Evolutionary conservation across 1,140 invertebrate genomes (phyloP), one percentile per base, ranked within the genome.

Genomic region (Megalopta genalis): DNA sequence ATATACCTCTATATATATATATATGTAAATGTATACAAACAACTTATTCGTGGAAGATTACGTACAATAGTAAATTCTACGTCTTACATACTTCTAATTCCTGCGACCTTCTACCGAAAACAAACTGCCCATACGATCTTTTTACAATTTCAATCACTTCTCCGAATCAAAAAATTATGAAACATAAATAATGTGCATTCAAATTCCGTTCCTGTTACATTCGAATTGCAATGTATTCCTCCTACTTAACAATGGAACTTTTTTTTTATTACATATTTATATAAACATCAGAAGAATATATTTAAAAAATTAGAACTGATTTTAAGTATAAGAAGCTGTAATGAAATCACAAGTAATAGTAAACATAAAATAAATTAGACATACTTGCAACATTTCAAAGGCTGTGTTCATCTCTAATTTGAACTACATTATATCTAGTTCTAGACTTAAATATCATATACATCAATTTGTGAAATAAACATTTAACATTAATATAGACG

Each of bases 231-330:
- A 65, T 52, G 8, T 49, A 27, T 72, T 81, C 81, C 18, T 72
- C 12, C 82, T 85, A 81, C 25, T 77, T 81, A 77, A 85, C 71
- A 84, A 70, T 59, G 46, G 57, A 81, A 85, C 64, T 63, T 27
- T 57, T 77, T 57, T 83, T 46, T 46, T 46, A 14, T 1, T 46
- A 46, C 42, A 46, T 46, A 46, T 12, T 12, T 46, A 10, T 74
- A 76, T 65, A 59, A 59, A 64, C 68, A 39, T 84, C 10, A 65
- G n/a, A 59, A 60, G 70, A 49, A 62, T 80, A 54, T 79, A 75
- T 83, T 37, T 14, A 63, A 84, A 25, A 16, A 67, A 76, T 85
- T 1, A 21, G 27, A 64, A 76, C 67, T 67, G 52, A 32, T 57
- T 60, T 60, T 64, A 71, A 80, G 65, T 76, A 85, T 57, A 77